These are phyloP conservation scores for Eupithecia vulgata DNA, from an alignment of 2,888 invertebrate species.

Conservation along the genomic window DNA sequence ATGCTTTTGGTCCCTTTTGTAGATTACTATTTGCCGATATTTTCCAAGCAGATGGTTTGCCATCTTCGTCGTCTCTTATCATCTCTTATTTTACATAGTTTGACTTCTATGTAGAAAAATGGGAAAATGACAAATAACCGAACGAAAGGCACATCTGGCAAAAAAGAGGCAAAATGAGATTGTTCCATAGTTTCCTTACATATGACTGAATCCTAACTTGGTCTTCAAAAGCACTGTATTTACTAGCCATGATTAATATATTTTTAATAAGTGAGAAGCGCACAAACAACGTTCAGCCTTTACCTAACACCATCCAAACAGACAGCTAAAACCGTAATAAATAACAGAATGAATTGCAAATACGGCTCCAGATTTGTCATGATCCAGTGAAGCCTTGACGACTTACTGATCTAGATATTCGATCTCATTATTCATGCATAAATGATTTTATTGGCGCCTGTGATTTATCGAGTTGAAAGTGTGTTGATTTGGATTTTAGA, in stretches of 20 bases:
- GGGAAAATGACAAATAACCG: neutral
- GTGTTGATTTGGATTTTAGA: constrained; percentile 19
- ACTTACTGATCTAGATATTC: constrained; percentile 48
- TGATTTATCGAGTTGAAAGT: constrained; percentile 41
- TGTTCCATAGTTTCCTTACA: too few species aligned
- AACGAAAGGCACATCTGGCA: neutral
- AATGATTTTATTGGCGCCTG: constrained; percentile 39
- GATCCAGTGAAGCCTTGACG: constrained; percentile 51
- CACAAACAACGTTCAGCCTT: constrained; percentile 2
- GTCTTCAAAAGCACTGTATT: neutral
- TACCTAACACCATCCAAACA: constrained; percentile 19
- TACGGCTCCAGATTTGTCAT: constrained; percentile 58
- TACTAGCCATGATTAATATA: too few species aligned
- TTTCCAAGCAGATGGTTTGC: too few species aligned
- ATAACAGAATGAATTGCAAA: constrained; percentile 63
- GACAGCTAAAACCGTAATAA: constrained; percentile 58
- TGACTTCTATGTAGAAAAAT: too few species aligned
- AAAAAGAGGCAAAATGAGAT: neutral
- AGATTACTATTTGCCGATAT: too few species aligned
- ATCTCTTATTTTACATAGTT: too few species aligned
- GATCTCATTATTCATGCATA: constrained; percentile 40
- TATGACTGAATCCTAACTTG: neutral
- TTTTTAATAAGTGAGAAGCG: neutral
- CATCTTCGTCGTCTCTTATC: too few species aligned
- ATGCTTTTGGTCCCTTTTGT: too few species aligned